Conservation (phyloP, 2,797 vertebrate genomes). For the Pyrocephalus nanus region DNA sequence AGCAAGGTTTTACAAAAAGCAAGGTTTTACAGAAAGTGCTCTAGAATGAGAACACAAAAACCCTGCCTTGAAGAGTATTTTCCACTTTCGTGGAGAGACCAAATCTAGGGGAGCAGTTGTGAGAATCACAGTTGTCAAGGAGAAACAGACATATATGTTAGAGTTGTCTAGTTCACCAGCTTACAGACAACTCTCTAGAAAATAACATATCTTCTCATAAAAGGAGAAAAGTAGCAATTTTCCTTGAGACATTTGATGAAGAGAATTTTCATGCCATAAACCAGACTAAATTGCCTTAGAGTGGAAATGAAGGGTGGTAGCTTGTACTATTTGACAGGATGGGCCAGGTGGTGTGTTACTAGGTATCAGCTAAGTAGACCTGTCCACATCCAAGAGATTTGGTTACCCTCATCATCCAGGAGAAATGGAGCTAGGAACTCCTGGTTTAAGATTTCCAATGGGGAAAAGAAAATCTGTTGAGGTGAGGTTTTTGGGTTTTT, state of each 20-base stretch:
- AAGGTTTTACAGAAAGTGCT: neutral
- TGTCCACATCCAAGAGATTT: neutral
- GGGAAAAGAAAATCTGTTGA: neutral
- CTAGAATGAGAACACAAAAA: neutral
- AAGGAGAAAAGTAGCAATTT: neutral
- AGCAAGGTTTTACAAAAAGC: neutral
- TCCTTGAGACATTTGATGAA: neutral
- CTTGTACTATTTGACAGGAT: neutral
- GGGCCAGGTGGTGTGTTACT: accelerated
- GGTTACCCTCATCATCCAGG: too few species aligned
- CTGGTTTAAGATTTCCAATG: neutral
- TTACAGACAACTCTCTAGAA: neutral
- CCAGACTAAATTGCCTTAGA: neutral
- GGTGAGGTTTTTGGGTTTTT: neutral
- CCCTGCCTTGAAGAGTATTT: neutral
- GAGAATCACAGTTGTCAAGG: neutral
- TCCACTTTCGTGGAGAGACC: neutral
- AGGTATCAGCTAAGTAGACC: neutral
- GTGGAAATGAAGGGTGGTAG: neutral
- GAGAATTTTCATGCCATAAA: neutral
- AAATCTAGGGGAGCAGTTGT: neutral
- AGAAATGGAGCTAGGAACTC: neutral
- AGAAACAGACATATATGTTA: accelerated
- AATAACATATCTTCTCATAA: neutral
- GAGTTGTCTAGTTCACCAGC: neutral